phyloP scores from a whole-genome alignment of 2,113 vertebrate species.

The Ammodramus savannarum region DNA sequence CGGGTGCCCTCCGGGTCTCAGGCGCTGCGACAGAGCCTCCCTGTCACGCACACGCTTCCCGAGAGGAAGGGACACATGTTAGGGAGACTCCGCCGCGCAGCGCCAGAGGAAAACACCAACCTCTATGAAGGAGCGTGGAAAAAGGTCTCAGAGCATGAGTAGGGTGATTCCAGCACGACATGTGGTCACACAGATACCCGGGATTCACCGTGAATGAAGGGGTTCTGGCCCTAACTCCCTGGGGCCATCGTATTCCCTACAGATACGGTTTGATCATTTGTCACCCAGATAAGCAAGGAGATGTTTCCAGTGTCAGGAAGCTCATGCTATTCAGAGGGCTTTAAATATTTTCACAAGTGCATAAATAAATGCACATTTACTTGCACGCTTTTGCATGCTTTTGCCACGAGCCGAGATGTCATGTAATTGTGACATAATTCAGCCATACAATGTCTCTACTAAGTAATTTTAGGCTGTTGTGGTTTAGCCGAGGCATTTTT shows the following conservation, averaged over 20 bases:
- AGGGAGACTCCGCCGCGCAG: rapidly evolving
- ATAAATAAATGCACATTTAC: neutral
- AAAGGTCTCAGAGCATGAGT: rapidly evolving
- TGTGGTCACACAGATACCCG: rapidly evolving
- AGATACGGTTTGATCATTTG: rapidly evolving
- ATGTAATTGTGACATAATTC: rapidly evolving
- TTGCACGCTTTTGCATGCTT: rapidly evolving
- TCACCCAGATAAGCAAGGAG: neutral
- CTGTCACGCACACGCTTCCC: rapidly evolving
- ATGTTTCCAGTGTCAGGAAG: neutral
- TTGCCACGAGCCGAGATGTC: neutral
- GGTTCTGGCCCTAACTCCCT: too few relatives aligned
- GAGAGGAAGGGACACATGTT: rapidly evolving
- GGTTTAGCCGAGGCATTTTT: neutral
- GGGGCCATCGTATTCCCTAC: rapidly evolving
- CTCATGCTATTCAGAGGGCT: neutral
- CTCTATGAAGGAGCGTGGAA: rapidly evolving
- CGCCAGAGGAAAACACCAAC: rapidly evolving
- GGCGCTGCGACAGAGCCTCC: rapidly evolving
- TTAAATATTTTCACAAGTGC: neutral
- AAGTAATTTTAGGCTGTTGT: neutral
- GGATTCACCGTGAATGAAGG: rapidly evolving
- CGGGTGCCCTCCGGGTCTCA: neutral
- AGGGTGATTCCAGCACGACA: rapidly evolving
- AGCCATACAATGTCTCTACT: rapidly evolving